These are phyloP conservation scores for Campylomormyrus numenius DNA, from an alignment of 2,113 vertebrate genomes.

Conservation along the genomic window DNA sequence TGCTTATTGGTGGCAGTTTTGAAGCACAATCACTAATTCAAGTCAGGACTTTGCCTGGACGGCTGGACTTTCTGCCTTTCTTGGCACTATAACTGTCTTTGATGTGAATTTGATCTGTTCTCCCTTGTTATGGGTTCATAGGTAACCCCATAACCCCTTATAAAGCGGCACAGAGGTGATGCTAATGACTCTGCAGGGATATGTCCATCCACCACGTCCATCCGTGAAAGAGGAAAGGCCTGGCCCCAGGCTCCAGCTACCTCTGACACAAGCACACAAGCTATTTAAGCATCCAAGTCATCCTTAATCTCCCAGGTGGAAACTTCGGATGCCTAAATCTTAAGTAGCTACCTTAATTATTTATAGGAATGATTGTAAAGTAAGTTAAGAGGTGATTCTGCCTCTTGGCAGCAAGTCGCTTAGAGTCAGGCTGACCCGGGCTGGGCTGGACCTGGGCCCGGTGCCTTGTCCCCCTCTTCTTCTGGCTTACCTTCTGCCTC, in stretches of 20 bases:
- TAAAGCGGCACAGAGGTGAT: background rate
- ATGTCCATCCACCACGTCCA: background rate
- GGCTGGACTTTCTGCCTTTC: background rate
- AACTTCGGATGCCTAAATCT: background rate
- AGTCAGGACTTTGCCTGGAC: background rate
- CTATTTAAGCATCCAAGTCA: background rate
- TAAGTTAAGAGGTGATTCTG: background rate
- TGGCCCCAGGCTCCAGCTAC: background rate
- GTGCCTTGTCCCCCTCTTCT: background rate
- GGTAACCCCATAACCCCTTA: background rate
- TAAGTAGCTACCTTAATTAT: background rate
- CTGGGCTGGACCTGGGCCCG: background rate
- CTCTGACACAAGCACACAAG: background rate
- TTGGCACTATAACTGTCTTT: background rate
- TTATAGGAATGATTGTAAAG: background rate
- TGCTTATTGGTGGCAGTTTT: background rate
- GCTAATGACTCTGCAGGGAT: background rate
- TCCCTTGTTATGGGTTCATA: background rate
- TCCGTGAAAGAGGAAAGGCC: background rate
- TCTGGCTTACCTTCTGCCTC: constrained; percentile 49
- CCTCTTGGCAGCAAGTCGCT: background rate
- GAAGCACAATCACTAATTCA: background rate
- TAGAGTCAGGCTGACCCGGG: background rate
- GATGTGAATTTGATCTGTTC: background rate
- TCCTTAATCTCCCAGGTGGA: background rate